Evolutionary conservation across 2,888 invertebrate species (phyloP).

Genomic region (Hipparchia sbordonii): DNA sequence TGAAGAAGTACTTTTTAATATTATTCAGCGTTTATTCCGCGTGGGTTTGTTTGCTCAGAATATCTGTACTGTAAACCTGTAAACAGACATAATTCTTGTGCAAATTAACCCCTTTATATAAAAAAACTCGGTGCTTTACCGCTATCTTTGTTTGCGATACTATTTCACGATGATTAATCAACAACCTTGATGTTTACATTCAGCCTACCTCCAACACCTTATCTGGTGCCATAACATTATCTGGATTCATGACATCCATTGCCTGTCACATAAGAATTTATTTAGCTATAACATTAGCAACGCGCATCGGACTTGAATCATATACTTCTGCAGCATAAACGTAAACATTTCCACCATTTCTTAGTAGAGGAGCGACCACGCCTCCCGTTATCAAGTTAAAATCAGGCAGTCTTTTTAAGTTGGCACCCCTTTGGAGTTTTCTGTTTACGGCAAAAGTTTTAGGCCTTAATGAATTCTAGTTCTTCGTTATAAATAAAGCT

Average conservation of each 20-base stretch:
- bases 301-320: constrained; percentile 24
- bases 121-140: constrained; percentile 44
- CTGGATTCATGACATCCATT: constrained; percentile 21
- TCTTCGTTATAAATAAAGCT: constrained; percentile 44
- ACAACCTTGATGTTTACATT: constrained; percentile 63
- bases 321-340: neutral
- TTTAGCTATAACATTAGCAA: neutral
- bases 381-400: constrained; percentile 68
- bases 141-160: constrained; percentile 52
- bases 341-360: constrained; percentile 13
- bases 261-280: constrained; percentile 29
- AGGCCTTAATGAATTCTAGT: constrained; percentile 47
- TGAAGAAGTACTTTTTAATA: neutral
- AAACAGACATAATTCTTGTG: constrained; percentile 33
- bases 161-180: constrained; percentile 72
- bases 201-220: constrained; percentile 51
- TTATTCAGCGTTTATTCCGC: neutral
- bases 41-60: constrained; percentile 12
- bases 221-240: neutral
- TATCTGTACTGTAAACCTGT: neutral
- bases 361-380: constrained; percentile 44
- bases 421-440: constrained; percentile 56
- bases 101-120: constrained; percentile 57
- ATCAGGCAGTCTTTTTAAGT: constrained; percentile 70
- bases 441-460: constrained; percentile 46